Base-by-base conservation (phyloP, 2,888 invertebrate genomes). In the Cantharis rufa region DNA sequence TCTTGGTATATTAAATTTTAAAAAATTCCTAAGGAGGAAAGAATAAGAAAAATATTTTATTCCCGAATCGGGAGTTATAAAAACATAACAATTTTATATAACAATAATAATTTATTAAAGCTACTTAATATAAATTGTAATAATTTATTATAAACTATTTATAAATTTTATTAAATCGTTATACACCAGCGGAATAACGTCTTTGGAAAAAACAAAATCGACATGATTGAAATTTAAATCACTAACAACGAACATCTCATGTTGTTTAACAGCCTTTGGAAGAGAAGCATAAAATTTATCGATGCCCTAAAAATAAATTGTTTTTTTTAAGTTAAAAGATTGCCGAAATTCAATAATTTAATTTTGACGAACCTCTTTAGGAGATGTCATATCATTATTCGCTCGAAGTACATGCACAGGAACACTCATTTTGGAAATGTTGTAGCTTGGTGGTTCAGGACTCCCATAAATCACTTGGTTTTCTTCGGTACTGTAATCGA, bases 331-430 rank as follows among this genome's bases (percentile, higher is more conserved):
- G n/a, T n/a, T n/a, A n/a, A n/a, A 18, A 16, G 18, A 18, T 7
- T 11, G 15, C 15, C 15, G 10, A n/a, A 7, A 18, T 15, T 4
- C 11, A 27, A 27, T 11, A 28, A 10, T 32, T n/a, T 32, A 32
- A 11, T 63, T 0, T 13, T 0, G 15, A 32, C 48, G 16, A 88
- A 92, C 92, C 82, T 86, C 84, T 86, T 90, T 90, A 27, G 89
- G 90, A 24, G 92, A 91, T 4, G 93, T 86, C 85, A 90, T 90
- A 83, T 94, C 94, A 81, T 92, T 92, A 76, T 90, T 89, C 7
- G 92, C 92, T 78, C 92, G 92, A 69, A 92, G 89, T 15, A 93
- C 82, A 1, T 89, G 88, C 3, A 92, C 90, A 0, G 93, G 93
- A 61, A 91, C 89, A 81, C 87, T 89, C 1, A 93, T 90, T 76